Conservation (phyloP, 2,888 invertebrate genomes). For the Caenorhabditis afra region DNA sequence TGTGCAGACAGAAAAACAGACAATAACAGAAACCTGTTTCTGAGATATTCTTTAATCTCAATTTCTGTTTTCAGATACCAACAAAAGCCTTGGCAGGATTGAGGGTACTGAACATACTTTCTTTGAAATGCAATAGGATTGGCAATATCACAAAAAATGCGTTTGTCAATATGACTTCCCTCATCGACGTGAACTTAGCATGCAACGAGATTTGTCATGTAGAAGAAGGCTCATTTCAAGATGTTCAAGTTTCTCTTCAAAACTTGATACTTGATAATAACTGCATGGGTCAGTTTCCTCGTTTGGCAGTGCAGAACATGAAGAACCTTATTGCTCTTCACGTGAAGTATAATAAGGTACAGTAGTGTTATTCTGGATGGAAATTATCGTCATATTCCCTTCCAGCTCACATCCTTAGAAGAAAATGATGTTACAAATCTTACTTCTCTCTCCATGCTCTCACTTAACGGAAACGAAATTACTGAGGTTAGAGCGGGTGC, state of each 20-base stretch:
- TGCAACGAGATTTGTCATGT: slow-evolving; percentile 80
- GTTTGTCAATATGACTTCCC: slow-evolving; percentile 74
- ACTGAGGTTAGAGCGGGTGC: slow-evolving; percentile 76
- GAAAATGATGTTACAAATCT: slow-evolving; percentile 72
- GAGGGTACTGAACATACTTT: slow-evolving; percentile 75
- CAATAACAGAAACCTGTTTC: too few species aligned
- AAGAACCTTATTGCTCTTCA: slow-evolving; percentile 79
- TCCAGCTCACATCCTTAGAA: slow-evolving; percentile 73
- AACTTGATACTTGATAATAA: slow-evolving; percentile 80
- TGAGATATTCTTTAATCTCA: too few species aligned
- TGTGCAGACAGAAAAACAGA: too few species aligned
- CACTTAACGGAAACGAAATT: slow-evolving; percentile 79
- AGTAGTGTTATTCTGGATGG: not conserved
- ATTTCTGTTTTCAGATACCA: slow-evolving; percentile 73
- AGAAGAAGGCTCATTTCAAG: slow-evolving; percentile 70
- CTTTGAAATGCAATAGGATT: slow-evolving; percentile 81
- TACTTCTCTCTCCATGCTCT: slow-evolving; percentile 76
- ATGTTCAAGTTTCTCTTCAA: slow-evolving; percentile 75
- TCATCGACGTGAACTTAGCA: slow-evolving; percentile 80
- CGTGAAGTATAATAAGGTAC: slow-evolving; percentile 78
- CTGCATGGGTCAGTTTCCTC: slow-evolving; percentile 76
- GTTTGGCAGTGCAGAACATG: slow-evolving; percentile 75
- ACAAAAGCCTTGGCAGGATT: slow-evolving; percentile 71
- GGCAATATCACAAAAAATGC: slow-evolving; percentile 75
- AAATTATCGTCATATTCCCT: not conserved